Evolutionary conservation across 2,113 vertebrate species (phyloP).

Genomic region (Peromyscus leucopus): DNA sequence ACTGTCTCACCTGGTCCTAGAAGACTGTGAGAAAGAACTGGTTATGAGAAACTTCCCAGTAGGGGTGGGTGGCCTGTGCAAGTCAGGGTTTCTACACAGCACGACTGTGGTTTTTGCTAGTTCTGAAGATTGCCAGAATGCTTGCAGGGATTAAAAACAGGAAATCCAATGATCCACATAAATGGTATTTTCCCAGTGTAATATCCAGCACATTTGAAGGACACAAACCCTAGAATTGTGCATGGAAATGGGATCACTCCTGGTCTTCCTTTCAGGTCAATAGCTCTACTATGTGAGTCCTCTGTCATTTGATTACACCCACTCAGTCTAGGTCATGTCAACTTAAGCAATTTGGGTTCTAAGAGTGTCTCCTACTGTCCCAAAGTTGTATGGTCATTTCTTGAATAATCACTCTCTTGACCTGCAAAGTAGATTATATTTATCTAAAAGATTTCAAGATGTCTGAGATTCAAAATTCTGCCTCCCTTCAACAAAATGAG

Average conservation of each 20-base stretch:
- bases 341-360: neutral
- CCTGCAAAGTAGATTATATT: too few relatives aligned
- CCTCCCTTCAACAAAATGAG: neutral
- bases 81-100: constrained; percentile 52
- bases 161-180: constrained; percentile 75
- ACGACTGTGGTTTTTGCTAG: constrained; percentile 71
- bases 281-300: neutral
- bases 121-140: constrained; percentile 69
- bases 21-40: neutral
- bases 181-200: constrained; percentile 79
- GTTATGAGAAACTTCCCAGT: constrained; percentile 63
- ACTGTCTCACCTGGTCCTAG: neutral
- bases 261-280: constrained; percentile 58
- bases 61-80: constrained; percentile 33
- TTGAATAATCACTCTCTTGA: neutral
- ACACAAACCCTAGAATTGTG: constrained; percentile 50
- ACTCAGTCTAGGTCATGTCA: constrained; percentile 55
- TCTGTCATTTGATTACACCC: constrained; percentile 51
- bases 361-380: neutral
- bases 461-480: neutral
- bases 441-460: neutral
- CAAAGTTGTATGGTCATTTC: neutral
- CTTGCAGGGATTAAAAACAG: constrained; percentile 79
- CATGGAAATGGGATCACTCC: neutral
- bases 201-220: constrained; percentile 55